A percentile compares a stretch with the other conserved stretches of the same genome.
These are phyloP conservation scores for Procambarus virginalis DNA, from an alignment of 1,140 invertebrate genomes.

Conservation along the genomic window DNA sequence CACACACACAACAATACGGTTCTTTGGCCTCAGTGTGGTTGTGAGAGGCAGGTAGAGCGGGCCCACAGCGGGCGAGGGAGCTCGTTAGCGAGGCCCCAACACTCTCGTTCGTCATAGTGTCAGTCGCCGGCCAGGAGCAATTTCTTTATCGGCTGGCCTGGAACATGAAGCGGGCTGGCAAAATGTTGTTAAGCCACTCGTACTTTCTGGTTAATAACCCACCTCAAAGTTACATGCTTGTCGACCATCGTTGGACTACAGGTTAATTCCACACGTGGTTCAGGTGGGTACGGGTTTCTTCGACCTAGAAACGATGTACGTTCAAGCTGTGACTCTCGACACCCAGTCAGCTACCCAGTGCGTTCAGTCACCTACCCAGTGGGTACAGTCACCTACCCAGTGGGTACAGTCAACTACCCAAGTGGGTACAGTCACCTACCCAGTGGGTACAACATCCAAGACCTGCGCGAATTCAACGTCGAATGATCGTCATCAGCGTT, in stretches of 20 bases:
- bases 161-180: slow-evolving; percentile 34
- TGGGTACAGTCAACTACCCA: too few species aligned
- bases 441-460: too few species aligned
- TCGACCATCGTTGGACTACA: slow-evolving; percentile 32
- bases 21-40: too few species aligned
- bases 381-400: too few species aligned
- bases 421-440: too few species aligned
- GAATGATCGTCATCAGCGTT: too few species aligned
- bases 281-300: slow-evolving; percentile 10
- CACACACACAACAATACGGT: too few species aligned
- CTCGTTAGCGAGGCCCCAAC: slow-evolving; percentile 42
- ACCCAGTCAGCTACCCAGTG: not conserved
- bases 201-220: not conserved
- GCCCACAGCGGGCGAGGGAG: slow-evolving; percentile 1
- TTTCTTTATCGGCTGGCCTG: slow-evolving; percentile 50
- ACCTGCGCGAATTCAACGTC: not conserved
- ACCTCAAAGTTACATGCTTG: slow-evolving; percentile 8
- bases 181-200: slow-evolving; percentile 39
- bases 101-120: slow-evolving; percentile 55
- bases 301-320: slow-evolving; percentile 15
- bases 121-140: slow-evolving; percentile 39
- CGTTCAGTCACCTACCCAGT: too few species aligned
- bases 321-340: not conserved
- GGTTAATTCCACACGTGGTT: not conserved
- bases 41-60: too few species aligned